Base-by-base conservation (phyloP, 1,140 invertebrate species). In the Brachionus paranguensis region DNA sequence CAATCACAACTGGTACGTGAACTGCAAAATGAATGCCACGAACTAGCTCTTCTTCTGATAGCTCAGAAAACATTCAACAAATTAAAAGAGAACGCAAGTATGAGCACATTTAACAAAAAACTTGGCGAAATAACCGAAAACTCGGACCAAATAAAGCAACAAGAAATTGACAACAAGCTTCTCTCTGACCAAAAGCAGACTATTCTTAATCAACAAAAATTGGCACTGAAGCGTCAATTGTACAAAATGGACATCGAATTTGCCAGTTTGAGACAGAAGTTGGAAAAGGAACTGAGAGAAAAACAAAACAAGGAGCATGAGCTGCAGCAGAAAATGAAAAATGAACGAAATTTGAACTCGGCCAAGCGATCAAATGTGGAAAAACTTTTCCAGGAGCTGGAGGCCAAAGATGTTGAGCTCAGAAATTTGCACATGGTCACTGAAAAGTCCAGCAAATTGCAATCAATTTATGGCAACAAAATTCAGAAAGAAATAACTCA, bases 261-360 rank as follows among this genome's bases (percentile, higher is more conserved):
- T 65, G 86, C 86, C 50, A 86, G 87, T 60, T 85, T 89, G 10
- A 86, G 86, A 50, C 87, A 87, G 70, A 79, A 86, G 81, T 86
- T 89, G 14, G 86, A 89, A 68, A 89, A 87, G 85, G 89, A 89
- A 88, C 55, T 89, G 53, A 88, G 88, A 81, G 85, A 86, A 17
- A 89, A 89, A 79, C 84, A 86, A 78, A 88, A 89, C 84, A 88
- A 87, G 76, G 85, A 85, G 2, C 88, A 89, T 84, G 87, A 87
- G 41, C 85, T 85, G 29, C 85, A 86, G 84, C 88, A 89, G 85
- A 87, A 87, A 84, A 86, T 87, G 41, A 84, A 86, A 33, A 89
- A 86, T 83, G 87, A 88, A 78, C 85, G 85, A 84, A 88, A 89
- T 74, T 85, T 89, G 43, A 88, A 89, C 85, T 85, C 86, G 64